Percentiles rank a stretch among this genome's conserved stretches.
Evolutionary conservation across 2,113 vertebrate species (phyloP).

Genomic region (Forbesichthys agassizii): DNA sequence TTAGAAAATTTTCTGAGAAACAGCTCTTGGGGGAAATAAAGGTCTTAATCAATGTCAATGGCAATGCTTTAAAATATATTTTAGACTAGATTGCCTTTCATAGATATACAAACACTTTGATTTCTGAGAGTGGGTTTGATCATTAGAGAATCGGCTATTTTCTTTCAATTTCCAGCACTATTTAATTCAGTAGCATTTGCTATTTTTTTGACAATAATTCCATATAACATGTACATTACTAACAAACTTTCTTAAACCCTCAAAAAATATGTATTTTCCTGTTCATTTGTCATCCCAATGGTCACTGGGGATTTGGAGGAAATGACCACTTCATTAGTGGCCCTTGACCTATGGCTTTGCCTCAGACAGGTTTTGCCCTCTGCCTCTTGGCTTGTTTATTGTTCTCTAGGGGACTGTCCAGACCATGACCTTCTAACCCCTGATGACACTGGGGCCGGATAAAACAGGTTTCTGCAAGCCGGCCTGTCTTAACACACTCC

Average conservation of each 20-base stretch:
- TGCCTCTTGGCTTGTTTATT: slow-evolving; percentile 59
- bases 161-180: no score
- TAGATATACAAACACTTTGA: neutral
- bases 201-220: no score
- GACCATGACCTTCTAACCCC: slow-evolving; percentile 54
- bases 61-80: no score
- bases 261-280: slow-evolving; percentile 23
- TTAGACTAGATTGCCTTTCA: no score
- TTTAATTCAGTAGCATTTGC: no score
- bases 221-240: no score
- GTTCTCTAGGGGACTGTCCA: slow-evolving; percentile 70
- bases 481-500: slow-evolving; percentile 30
- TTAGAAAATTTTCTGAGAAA: neutral
- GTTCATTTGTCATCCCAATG: slow-evolving; percentile 27
- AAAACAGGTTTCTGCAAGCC: slow-evolving; percentile 55
- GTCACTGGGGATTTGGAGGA: slow-evolving; percentile 68
- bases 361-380: slow-evolving; percentile 55
- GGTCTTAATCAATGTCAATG: neutral
- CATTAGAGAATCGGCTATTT: neutral
- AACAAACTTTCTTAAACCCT: slow-evolving; percentile 33
- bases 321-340: slow-evolving; percentile 72
- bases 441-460: slow-evolving; percentile 44
- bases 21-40: neutral
- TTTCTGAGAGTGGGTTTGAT: neutral
- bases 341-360: slow-evolving; percentile 65